Base-by-base conservation (phyloP, 2,113 vertebrate species). In the Saccopteryx bilineata region DNA sequence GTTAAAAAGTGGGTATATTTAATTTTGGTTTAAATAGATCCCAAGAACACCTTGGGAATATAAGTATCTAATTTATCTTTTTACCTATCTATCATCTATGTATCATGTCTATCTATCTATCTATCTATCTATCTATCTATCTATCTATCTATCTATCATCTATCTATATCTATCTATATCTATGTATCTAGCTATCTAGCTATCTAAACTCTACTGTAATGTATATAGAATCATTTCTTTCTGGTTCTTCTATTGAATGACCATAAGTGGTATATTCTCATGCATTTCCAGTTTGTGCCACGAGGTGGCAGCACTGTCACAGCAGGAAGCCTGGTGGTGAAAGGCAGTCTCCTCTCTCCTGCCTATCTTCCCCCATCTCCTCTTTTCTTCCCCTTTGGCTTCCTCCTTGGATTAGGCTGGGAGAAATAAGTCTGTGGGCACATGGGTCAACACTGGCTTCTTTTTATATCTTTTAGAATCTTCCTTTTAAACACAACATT, bases 261-360 rank as follows among this genome's bases (percentile, higher is more conserved):
- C 17, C 1, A 8, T 9, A 31, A 50, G 39, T 1, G 9, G 0
- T 18, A 26, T 75, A 28, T 60, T 60, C 66, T 82, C 52, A 31
- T 12, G 50, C 61, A 50, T 60, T 85, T 94, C 52, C 60, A 86
- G 19, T 12, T n/a, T 26, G 0, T 4, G 58, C 86, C 97, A 96
- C 96, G 33, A 95, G 97, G 58, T 95, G 97, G 97, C 97, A 96
- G 97, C 88, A 89, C 95, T 86, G 93, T 28, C 46, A 50, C 50
- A 74, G 52, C 78, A 65, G 65, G 31, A 12, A 19, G 31, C 61
- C 61, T 5, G 5, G 3, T 11, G 60, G 31, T 2, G 19, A 1
- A 39, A 39, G 39, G 39, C 39, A 7, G 12, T 24, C 13, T 28
- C 12, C 48, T 69, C 4, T 46, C 50, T n/a, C 28, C 33, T 7